Conservation (phyloP, 2,113 vertebrate genomes). For the Ptilonorhynchus violaceus region DNA sequence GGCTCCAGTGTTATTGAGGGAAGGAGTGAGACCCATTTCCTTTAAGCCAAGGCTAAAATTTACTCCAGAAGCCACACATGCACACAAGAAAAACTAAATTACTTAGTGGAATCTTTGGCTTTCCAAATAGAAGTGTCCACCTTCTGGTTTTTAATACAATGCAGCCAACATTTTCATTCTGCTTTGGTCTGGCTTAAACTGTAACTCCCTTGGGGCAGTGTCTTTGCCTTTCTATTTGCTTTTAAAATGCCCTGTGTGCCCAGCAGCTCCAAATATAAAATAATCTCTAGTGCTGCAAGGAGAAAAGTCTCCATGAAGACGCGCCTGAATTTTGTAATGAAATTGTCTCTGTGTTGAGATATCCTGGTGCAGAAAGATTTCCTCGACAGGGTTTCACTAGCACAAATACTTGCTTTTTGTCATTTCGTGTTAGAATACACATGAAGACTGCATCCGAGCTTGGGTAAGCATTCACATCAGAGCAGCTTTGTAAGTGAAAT, state of each 20-base stretch:
- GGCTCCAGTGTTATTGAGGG: background rate
- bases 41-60: background rate
- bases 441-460: background rate
- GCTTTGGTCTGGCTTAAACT: conserved; percentile 23
- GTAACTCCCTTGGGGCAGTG: background rate
- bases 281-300: background rate
- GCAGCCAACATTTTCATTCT: background rate
- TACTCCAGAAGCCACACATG: background rate
- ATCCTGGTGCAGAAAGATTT: background rate
- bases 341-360: background rate
- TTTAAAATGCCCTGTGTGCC: background rate
- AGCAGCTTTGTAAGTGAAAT: conserved; percentile 14
- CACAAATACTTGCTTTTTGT: background rate
- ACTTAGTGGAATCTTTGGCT: background rate
- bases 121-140: background rate
- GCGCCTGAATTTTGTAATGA: background rate
- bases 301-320: background rate
- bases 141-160: background rate
- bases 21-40: background rate
- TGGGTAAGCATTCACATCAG: conserved; percentile 8
- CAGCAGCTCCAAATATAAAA: background rate
- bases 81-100: background rate
- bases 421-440: background rate
- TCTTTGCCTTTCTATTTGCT: conserved; percentile 22
- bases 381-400: background rate